Base-by-base conservation (phyloP, 2,888 invertebrate species). In the Lagria hirta region DNA sequence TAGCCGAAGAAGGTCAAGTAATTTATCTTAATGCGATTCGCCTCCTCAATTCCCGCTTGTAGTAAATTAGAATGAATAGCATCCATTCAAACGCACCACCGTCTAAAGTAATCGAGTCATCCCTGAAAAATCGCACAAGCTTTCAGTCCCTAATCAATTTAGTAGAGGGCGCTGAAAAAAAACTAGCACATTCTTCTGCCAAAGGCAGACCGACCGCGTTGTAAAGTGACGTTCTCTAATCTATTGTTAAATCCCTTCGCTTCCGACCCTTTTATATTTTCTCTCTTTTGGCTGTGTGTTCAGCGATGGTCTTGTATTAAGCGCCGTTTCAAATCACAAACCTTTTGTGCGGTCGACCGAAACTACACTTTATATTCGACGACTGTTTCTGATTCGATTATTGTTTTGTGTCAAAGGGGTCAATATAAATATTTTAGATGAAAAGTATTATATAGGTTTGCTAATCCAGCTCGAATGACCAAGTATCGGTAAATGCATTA, bases 121-220 rank as follows among this genome's bases (percentile, higher is more conserved):
- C 57, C 50, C 54, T 60, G 58, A 59, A 61, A 62, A 61, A 59
- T 58, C 51, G 53, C 53, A 40, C 43, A 44, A 42, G 49, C 54
- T 60, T 60, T 57, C 54, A 55, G 35, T 48, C 52, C 52, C 48
- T 61, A 61, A 61, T 61, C 60, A 63, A 62, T 62, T 61, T 58
- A 57, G n/a, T n/a, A n/a, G 48, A 51, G 48, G 44, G 43, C 51
- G 48, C 51, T 48, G 51, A 50, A 56, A n/a, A n/a, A n/a, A 55
- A 53, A 55, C 48, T 47, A 36, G 36, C 48, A 33, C 53, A 50
- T 52, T 56, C 51, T 53, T 55, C 49, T 55, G 50, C 43, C 51
- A 50, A 48, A 32, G 43, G 43, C 50, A 49, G 43, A 42, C 43
- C 49, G 43, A 42, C 43, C 49, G 45, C 48, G 29, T 43, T 34